Base-by-base conservation (phyloP, 2,113 vertebrate species). In the Stercorarius parasiticus region DNA sequence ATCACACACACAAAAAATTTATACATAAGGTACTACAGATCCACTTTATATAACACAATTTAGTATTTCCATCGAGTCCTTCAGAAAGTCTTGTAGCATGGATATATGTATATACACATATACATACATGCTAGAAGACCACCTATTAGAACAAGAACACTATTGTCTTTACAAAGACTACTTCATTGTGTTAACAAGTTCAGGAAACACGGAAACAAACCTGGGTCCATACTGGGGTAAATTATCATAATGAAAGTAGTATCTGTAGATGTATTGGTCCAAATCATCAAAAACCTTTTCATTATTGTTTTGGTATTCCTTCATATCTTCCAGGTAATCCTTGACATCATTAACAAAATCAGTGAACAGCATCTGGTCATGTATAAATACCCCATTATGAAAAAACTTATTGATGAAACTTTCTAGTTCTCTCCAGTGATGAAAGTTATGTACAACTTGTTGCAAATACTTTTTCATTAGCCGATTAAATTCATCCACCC, bases 351-450 rank as follows among this genome's bases (percentile, higher is more conserved):
- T 99, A 43, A 99, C 98, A 95, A 99, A 99, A 98, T 99, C 99
- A 15, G 98, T 98, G 97, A 99, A 99, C 83, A 99, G 98, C 99
- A 99, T 99, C 97, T 98, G 99, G 96, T 99, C 99, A 1, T 99
- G 99, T 96, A 99, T 98, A 96, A 99, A 99, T 77, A 99, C 30
- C 7, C 99, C 99, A 21, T 99, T 98, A 56, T 97, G 98, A 94
- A 99, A 99, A 98, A 99, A 99, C 56, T 97, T 97, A 91, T 96
- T 98, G 89, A 99, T 98, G 95, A 99, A 99, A 43, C 85, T 97
- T 95, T 99, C 98, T 79, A 99, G 97, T 95, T 99, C 99, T 91
- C 98, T 98, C 99, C 99, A 99, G 93, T 99, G 99, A 96, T 98
- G 98, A 86, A 99, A 99, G 91, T 99, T 97, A 70, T 97, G 97